Percentiles rank a stretch among this genome's conserved stretches.
Conservation (phyloP, 2,113 vertebrate species). For the Xyliphius kryptos region DNA sequence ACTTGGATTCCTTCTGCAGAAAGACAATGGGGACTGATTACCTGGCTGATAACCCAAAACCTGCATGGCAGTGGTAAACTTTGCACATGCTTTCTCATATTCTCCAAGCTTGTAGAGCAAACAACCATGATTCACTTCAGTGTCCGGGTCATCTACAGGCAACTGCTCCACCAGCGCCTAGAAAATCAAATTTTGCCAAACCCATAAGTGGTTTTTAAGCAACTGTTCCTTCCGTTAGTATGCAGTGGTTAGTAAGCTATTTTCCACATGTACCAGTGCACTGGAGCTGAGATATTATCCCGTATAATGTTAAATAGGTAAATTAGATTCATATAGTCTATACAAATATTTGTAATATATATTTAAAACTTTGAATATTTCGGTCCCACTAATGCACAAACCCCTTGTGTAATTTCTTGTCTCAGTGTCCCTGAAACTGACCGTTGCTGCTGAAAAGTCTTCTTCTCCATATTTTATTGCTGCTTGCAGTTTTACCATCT, state of each 20-base stretch:
- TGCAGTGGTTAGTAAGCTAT: slow-evolving; percentile 6
- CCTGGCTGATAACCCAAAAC: slow-evolving; percentile 79
- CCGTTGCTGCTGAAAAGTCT: slow-evolving; percentile 77
- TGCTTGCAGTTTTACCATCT: slow-evolving; percentile 80
- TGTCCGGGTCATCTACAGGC: slow-evolving; percentile 72
- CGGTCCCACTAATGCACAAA: too few relatives aligned
- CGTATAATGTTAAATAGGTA: background rate
- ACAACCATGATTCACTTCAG: slow-evolving; percentile 81
- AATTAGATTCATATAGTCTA: background rate
- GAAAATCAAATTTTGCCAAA: slow-evolving; percentile 4
- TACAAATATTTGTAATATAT: background rate
- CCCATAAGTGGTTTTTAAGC: background rate
- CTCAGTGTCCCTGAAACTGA: slow-evolving; percentile 33
- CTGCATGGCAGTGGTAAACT: slow-evolving; percentile 78
- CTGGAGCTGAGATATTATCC: background rate
- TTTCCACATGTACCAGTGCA: slow-evolving; percentile 12
- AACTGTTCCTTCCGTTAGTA: background rate
- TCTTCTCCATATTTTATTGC: slow-evolving; percentile 87
- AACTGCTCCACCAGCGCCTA: slow-evolving; percentile 85
- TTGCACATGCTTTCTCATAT: slow-evolving; percentile 81
- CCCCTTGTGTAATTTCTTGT: too few relatives aligned
- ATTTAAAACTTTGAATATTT: too few relatives aligned
- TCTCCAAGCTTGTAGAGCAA: slow-evolving; percentile 84
- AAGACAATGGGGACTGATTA: slow-evolving; percentile 28
- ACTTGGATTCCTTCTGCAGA: background rate